These are phyloP conservation scores for Ifrita kowaldi DNA, from an alignment of 2,113 vertebrate species.

Conservation along the genomic window DNA sequence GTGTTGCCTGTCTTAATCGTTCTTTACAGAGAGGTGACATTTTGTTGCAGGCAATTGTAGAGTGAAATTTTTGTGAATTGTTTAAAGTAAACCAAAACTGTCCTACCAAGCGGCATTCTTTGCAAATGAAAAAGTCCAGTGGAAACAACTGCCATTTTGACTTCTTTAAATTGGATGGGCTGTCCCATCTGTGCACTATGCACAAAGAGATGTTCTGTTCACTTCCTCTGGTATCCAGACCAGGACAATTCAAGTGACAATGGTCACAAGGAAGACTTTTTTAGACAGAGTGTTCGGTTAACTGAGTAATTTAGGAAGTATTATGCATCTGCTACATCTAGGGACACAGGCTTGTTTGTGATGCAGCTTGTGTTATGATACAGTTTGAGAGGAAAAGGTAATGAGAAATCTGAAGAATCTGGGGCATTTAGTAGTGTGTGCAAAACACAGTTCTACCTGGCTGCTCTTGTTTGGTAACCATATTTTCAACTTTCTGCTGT, in stretches of 20 bases:
- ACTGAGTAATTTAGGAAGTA: neutral
- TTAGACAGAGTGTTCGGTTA: neutral
- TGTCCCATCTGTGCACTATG: neutral
- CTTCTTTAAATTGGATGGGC: neutral
- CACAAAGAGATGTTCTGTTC: neutral
- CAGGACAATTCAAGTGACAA: neutral
- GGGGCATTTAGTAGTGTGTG: neutral
- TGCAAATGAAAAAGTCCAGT: neutral
- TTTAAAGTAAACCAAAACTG: neutral
- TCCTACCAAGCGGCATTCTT: neutral
- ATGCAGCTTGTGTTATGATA: neutral
- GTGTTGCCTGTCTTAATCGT: constrained; percentile 49
- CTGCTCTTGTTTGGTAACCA: neutral
- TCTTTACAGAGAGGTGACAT: constrained; percentile 40
- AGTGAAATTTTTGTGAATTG: neutral
- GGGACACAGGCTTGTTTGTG: neutral
- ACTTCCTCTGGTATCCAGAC: neutral
- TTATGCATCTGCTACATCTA: neutral
- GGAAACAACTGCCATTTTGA: neutral
- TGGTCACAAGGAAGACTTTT: neutral
- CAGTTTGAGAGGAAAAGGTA: neutral
- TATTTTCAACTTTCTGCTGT: neutral
- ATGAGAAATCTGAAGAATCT: neutral
- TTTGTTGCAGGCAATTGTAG: constrained; percentile 33
- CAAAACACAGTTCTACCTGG: neutral